These are phyloP conservation scores for Platyscapa corneri DNA, from an alignment of 1,140 invertebrate species.

Conservation along the genomic window DNA sequence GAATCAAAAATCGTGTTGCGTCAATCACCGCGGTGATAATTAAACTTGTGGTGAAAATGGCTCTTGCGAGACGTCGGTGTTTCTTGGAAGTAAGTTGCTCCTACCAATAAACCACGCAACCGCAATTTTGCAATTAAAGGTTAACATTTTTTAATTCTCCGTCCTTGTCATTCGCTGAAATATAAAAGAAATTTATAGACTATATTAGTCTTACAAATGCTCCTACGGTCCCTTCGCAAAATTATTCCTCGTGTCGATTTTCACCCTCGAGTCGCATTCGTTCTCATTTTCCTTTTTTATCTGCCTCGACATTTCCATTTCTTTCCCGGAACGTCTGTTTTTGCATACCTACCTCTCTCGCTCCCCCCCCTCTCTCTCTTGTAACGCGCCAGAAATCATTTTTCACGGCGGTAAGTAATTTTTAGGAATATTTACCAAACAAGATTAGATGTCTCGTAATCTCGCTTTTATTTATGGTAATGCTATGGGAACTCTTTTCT, in stretches of 20 bases:
- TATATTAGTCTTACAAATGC: slow-evolving; percentile 37
- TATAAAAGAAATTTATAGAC: slow-evolving; percentile 34
- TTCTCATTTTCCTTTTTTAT: slow-evolving; percentile 30
- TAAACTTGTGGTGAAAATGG: too few relatives aligned
- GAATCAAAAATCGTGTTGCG: too few relatives aligned
- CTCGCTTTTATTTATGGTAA: not conserved
- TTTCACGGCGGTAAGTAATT: not conserved
- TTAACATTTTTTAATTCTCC: not conserved
- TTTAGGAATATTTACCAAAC: not conserved
- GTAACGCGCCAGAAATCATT: not conserved
- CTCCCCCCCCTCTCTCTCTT: not conserved
- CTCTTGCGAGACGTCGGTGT: too few relatives aligned
- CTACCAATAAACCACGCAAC: not conserved
- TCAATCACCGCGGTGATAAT: too few relatives aligned
- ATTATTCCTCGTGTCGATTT: slow-evolving; percentile 58
- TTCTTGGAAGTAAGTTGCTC: not conserved
- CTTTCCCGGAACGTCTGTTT: too few relatives aligned
- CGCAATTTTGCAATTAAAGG: not conserved
- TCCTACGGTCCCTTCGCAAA: slow-evolving; percentile 26
- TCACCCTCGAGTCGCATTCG: slow-evolving; percentile 55
- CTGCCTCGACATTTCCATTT: too few relatives aligned
- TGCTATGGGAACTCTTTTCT: not conserved
- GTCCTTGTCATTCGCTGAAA: not conserved
- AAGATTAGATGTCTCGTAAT: not conserved
- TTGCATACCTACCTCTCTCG: not conserved